Conservation (phyloP, 2,888 invertebrate species). For the Cosmia trapezina region DNA sequence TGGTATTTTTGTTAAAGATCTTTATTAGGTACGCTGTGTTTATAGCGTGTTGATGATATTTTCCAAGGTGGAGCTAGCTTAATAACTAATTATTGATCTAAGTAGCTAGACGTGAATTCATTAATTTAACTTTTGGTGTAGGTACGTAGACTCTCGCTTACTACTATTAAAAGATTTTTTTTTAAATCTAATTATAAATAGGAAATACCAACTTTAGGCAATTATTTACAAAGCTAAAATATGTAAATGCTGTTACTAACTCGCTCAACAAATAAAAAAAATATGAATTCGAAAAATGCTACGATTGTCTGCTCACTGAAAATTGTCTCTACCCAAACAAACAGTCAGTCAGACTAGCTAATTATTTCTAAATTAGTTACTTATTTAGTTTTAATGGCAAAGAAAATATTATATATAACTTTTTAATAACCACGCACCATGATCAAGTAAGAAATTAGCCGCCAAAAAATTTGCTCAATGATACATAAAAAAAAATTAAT, state of each 20-base stretch:
- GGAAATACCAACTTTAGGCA: too few species aligned
- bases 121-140: background rate
- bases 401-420: background rate
- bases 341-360: background rate
- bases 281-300: background rate
- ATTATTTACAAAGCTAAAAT: background rate
- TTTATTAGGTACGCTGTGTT: constrained; percentile 24
- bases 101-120: background rate
- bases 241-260: background rate
- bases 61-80: background rate
- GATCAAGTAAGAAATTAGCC: constrained; percentile 2
- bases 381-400: background rate
- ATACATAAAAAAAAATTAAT: constrained; percentile 40
- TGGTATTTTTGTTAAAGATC: constrained; percentile 21
- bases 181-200: background rate
- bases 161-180: background rate
- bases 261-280: background rate
- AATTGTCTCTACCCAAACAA: too few species aligned
- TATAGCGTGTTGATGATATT: background rate
- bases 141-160: background rate
- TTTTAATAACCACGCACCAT: background rate
- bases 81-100: constrained; percentile 4
- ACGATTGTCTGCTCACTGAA: background rate
- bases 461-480: background rate
- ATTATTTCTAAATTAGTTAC: background rate